Conservation (phyloP, 2,797 vertebrate genomes). For the Melanotaenia parkinsoni region DNA sequence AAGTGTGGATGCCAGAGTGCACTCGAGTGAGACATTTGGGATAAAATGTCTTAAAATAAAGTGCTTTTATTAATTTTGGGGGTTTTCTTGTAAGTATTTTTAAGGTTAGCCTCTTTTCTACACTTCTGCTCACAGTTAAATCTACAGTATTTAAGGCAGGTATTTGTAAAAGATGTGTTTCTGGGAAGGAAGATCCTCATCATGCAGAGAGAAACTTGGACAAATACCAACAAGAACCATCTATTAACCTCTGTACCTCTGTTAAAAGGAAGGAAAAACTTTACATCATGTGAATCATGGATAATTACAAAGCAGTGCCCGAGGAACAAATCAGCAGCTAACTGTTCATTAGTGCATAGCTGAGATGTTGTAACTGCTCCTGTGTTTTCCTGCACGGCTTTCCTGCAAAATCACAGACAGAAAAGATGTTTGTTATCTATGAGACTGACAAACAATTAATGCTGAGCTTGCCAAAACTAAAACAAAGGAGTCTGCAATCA, state of each 20-base stretch:
- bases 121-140: constrained; percentile 22
- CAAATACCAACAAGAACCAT: constrained; percentile 34
- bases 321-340: background rate
- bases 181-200: constrained; percentile 36
- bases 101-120: background rate
- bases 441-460: no score
- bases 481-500: no score
- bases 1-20: constrained; percentile 20
- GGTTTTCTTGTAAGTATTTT: background rate
- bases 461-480: no score
- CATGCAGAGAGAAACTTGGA: constrained; percentile 25
- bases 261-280: constrained; percentile 2
- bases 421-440: no score
- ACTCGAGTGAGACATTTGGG: constrained; percentile 6
- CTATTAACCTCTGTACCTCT: constrained; percentile 20
- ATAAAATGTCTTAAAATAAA: background rate
- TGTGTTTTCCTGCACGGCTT: background rate
- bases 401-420: no score
- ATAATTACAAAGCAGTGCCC: constrained; percentile 8
- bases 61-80: background rate
- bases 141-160: background rate
- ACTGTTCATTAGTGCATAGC: background rate
- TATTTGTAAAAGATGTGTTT: constrained; percentile 35
- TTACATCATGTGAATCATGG: background rate
- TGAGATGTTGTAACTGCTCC: background rate